Evolutionary conservation across 2,113 vertebrate species (phyloP).

Genomic region (Dolichallabes microphthalmus): DNA sequence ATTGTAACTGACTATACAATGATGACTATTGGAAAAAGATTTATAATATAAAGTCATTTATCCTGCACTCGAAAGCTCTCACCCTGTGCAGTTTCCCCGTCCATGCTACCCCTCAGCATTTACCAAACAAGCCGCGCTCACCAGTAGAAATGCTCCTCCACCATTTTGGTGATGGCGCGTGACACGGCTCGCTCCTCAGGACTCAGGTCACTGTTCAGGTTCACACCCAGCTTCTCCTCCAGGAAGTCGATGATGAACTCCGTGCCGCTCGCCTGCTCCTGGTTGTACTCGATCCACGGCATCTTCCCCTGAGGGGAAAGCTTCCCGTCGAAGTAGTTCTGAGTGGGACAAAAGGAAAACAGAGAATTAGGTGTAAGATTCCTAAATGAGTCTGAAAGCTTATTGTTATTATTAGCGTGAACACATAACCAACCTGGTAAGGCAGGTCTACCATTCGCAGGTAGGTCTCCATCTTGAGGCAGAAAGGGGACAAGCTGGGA

Average conservation of each 20-base stretch:
- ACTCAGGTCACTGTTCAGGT: slow-evolving; percentile 88
- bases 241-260: slow-evolving; percentile 98
- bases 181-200: slow-evolving; percentile 88
- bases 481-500: slow-evolving; percentile 94
- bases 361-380: neutral
- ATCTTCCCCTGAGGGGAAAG: slow-evolving; percentile 98
- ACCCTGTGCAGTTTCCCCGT: neutral
- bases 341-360: neutral
- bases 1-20: too few species aligned
- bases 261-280: slow-evolving; percentile 87
- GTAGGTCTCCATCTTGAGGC: slow-evolving; percentile 98
- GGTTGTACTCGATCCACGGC: slow-evolving; percentile 98
- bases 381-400: neutral
- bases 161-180: slow-evolving; percentile 92
- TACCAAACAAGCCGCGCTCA: slow-evolving; percentile 64
- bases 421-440: slow-evolving; percentile 81
- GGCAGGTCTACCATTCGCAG: slow-evolving; percentile 96
- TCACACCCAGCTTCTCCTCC: slow-evolving; percentile 91
- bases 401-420: neutral
- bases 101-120: neutral
- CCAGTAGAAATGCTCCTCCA: slow-evolving; percentile 98
- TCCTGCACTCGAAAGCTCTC: neutral
- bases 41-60: neutral
- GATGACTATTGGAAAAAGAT: too few species aligned
- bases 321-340: slow-evolving; percentile 99